Percentiles rank a stretch among this genome's conserved stretches.
phyloP scores from a whole-genome alignment of 2,888 invertebrate genomes.

The Diaphora mendica region DNA sequence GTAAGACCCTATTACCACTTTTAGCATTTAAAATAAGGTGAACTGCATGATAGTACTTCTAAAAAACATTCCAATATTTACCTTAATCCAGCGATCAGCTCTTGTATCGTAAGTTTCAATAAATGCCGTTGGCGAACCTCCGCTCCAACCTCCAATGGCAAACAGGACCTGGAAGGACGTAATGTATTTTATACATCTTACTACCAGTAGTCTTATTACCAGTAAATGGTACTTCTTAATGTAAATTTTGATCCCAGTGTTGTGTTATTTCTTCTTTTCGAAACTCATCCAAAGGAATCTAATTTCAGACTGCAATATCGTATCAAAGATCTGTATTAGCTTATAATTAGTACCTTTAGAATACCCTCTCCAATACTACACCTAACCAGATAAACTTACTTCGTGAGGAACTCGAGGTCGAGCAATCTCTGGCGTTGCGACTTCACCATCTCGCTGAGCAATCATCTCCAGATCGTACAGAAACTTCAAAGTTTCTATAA shows the following conservation, averaged over 20 bases:
- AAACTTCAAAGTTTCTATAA: slow-evolving; percentile 96
- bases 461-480: slow-evolving; percentile 97
- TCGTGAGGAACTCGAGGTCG: slow-evolving; percentile 95
- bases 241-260: too few relatives aligned
- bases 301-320: background rate
- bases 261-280: background rate
- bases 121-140: slow-evolving; percentile 90
- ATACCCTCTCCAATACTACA: background rate
- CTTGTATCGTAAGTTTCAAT: slow-evolving; percentile 96
- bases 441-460: slow-evolving; percentile 91
- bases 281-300: background rate
- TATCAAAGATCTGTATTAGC: background rate
- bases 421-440: slow-evolving; percentile 94
- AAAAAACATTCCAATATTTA: slow-evolving; percentile 43
- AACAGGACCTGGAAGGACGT: slow-evolving; percentile 88
- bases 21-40: too few relatives aligned
- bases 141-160: slow-evolving; percentile 87
- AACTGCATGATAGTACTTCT: background rate
- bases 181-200: background rate
- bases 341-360: background rate
- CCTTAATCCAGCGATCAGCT: slow-evolving; percentile 95
- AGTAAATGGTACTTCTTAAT: too few relatives aligned
- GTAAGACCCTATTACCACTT: too few relatives aligned
- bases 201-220: background rate
- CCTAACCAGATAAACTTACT: slow-evolving; percentile 54